Evolutionary conservation across 2,888 invertebrate species (phyloP).

Genomic region (Clivina fossor): DNA sequence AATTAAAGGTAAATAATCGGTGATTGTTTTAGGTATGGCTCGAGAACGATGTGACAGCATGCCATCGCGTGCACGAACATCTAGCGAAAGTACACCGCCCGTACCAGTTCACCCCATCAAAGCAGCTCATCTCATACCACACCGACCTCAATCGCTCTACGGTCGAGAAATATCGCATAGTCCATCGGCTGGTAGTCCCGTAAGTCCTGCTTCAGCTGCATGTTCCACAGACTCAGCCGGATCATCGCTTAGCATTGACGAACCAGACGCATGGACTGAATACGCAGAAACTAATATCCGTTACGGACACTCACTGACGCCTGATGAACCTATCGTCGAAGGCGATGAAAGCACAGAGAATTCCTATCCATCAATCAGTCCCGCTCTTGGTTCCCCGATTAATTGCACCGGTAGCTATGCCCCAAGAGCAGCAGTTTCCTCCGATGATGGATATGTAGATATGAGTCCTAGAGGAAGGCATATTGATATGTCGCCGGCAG

Average conservation of each 20-base stretch:
- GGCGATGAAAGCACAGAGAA: slow-evolving; percentile 58
- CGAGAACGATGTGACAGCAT: slow-evolving; percentile 82
- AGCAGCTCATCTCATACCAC: slow-evolving; percentile 52
- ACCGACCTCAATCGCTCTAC: slow-evolving; percentile 54
- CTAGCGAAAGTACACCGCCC: slow-evolving; percentile 58
- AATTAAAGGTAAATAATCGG: slow-evolving; percentile 42
- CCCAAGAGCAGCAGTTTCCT: slow-evolving; percentile 64
- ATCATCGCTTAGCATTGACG: slow-evolving; percentile 68
- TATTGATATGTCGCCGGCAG: slow-evolving; percentile 61
- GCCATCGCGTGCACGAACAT: slow-evolving; percentile 71
- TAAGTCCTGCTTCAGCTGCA: slow-evolving; percentile 54
- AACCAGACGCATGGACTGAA: slow-evolving; percentile 51
- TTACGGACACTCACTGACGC: slow-evolving; percentile 59
- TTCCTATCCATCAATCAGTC: slow-evolving; percentile 38
- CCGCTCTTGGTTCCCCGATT: slow-evolving; percentile 35
- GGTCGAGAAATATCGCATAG: slow-evolving; percentile 51
- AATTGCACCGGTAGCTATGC: slow-evolving; percentile 59
- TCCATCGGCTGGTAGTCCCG: slow-evolving; percentile 61
- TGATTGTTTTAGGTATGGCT: slow-evolving; percentile 43
- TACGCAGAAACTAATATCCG: slow-evolving; percentile 47
- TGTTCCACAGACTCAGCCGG: slow-evolving; percentile 69
- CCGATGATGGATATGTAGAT: slow-evolving; percentile 60
- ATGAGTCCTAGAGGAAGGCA: slow-evolving; percentile 54
- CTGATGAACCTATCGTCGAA: slow-evolving; percentile 68
- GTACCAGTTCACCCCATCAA: slow-evolving; percentile 50